Evolutionary conservation across 2,888 invertebrate species (phyloP).

Genomic region (Nasonia oneida): DNA sequence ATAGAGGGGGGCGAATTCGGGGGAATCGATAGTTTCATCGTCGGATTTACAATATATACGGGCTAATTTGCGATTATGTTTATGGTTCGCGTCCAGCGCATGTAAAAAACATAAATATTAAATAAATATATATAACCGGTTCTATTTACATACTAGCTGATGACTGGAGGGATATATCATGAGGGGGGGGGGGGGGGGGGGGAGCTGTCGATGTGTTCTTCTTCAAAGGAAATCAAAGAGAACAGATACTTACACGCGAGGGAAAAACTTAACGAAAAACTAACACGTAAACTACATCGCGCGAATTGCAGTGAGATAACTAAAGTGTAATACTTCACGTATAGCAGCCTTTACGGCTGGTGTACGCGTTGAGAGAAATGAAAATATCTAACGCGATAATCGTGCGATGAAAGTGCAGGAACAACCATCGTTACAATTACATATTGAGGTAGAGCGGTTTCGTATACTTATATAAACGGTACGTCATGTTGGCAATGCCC

Average conservation of each 20-base stretch:
- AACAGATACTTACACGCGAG: neutral
- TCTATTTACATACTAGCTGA: constrained; percentile 69
- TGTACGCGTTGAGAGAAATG: constrained; percentile 28
- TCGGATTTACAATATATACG: constrained; percentile 52
- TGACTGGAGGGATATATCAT: constrained; percentile 47
- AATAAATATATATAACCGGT: constrained; percentile 74
- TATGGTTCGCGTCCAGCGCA: constrained; percentile 76
- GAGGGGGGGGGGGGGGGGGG: constrained; percentile 4
- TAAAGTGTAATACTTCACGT: constrained; percentile 57
- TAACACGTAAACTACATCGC: neutral
- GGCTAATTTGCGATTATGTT: constrained; percentile 56
- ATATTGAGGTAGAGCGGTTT: constrained; percentile 74
- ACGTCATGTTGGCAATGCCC: constrained; percentile 63
- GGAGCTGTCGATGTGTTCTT: constrained; percentile 50
- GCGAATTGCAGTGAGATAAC: constrained; percentile 19
- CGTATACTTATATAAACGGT: constrained; percentile 70
- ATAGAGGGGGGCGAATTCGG: constrained; percentile 13
- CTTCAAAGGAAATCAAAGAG: constrained; percentile 10
- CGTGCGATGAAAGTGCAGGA: constrained; percentile 24
- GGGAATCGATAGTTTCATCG: constrained; percentile 34
- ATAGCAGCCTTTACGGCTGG: neutral
- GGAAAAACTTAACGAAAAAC: constrained; percentile 27
- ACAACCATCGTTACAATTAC: constrained; percentile 46
- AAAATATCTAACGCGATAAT: constrained; percentile 45
- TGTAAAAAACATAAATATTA: constrained; percentile 75